Percentiles rank a stretch among this genome's conserved stretches.
phyloP scores from a whole-genome alignment of 2,113 vertebrate genomes.

The Neotragus pygmaeus region DNA sequence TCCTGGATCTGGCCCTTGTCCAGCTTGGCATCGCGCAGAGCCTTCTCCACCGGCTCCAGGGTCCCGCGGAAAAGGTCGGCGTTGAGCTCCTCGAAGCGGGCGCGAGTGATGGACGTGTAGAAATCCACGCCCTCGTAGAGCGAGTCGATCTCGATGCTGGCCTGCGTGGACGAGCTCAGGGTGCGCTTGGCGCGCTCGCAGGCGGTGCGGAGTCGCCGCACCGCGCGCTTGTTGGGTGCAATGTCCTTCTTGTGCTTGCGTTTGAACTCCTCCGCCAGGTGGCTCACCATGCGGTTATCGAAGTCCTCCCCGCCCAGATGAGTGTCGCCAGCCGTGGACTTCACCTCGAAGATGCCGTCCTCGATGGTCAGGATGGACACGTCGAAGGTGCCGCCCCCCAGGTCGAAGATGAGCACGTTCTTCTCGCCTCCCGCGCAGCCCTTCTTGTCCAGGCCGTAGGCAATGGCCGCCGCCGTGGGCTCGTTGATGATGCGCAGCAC shows the following conservation, averaged over 20 bases:
- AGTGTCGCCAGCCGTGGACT: constrained; percentile 87
- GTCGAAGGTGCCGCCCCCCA: constrained; percentile 93
- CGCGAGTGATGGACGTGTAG: constrained; percentile 97
- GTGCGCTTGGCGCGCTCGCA: constrained; percentile 87
- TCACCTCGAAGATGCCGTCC: constrained; percentile 89
- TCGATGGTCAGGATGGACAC: constrained; percentile 88
- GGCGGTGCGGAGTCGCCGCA: constrained; percentile 84
- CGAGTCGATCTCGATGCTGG: constrained; percentile 90
- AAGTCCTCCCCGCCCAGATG: constrained; percentile 89
- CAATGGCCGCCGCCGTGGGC: constrained; percentile 93
- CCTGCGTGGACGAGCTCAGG: constrained; percentile 86
- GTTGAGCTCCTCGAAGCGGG: constrained; percentile 96
- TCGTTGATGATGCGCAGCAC: constrained; percentile 94
- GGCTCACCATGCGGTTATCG: constrained; percentile 89
- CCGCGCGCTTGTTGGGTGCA: constrained; percentile 83
- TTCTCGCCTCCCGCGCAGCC: constrained; percentile 83
- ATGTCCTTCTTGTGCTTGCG: constrained; percentile 88
- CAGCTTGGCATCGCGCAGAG: constrained; percentile 86
- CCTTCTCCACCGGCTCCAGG: constrained; percentile 87
- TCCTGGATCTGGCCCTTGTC: constrained; percentile 88
- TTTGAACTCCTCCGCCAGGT: constrained; percentile 88
- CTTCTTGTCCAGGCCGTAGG: constrained; percentile 92
- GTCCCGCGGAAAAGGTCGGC: constrained; percentile 87
- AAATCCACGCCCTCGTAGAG: constrained; percentile 96
- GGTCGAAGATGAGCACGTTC: constrained; percentile 91